A percentile compares a stretch with the other conserved stretches of the same genome.
Conservation (phyloP, 2,888 invertebrate species). For the Pherbina coryleti region DNA sequence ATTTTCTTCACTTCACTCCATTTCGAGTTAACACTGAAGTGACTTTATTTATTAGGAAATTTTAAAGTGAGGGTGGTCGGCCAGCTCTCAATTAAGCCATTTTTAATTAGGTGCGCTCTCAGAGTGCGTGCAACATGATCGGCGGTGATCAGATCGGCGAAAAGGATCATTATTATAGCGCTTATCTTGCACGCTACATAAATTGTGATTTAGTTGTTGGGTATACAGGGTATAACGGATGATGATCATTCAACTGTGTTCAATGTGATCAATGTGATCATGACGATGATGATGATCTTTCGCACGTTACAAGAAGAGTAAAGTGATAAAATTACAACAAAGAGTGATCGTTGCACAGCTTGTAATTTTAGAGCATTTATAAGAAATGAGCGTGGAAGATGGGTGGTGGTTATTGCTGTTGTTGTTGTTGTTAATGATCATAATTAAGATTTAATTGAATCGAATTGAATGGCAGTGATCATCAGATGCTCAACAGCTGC, state of each 20-base stretch:
- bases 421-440: not conserved
- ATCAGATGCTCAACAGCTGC: slow-evolving; percentile 32
- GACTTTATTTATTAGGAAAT: not conserved
- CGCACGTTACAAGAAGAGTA: not conserved
- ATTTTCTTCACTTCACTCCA: no score
- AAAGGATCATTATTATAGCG: not conserved
- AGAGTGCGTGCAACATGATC: no score
- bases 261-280: not conserved
- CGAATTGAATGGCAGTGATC: slow-evolving; percentile 15
- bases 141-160: not conserved
- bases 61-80: no score
- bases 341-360: not conserved
- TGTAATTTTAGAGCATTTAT: not conserved
- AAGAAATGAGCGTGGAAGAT: slow-evolving; percentile 12
- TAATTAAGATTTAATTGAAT: not conserved
- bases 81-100: no score
- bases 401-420: not conserved
- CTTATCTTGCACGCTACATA: not conserved
- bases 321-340: not conserved
- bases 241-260: not conserved
- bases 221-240: not conserved
- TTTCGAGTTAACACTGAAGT: not conserved
- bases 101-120: no score
- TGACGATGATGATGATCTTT: slow-evolving; percentile 14
- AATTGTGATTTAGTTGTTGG: not conserved